Evolutionary conservation across 1,140 invertebrate genomes (phyloP), one percentile per base, ranked within the genome.

Genomic region (Aphelinus atriplicis): DNA sequence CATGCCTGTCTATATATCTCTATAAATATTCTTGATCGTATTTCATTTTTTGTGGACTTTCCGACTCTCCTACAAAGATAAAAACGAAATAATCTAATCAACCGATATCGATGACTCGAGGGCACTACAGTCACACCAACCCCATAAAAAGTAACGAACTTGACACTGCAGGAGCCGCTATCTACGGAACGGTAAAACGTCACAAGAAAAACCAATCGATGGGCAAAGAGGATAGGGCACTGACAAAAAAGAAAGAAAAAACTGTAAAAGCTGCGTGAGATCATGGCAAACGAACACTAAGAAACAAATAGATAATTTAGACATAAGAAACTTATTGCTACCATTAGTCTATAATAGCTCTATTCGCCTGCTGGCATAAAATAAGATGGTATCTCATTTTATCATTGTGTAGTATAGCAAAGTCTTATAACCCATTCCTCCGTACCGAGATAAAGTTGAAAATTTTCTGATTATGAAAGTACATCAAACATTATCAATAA

Each of bases 141-240:
- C 51, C 45, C 65, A 26, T 75, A 75, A 75, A 74, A 75, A 69
- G 73, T 75, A 75, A 75, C 60, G 73, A 69, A 75, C 65, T 69
- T 75, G 73, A 75, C 60, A 75, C 72, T 50, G 51, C 42, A 3
- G 51, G 26, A 55, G 26, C 45, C 10, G 26, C 51, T 57, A 62
- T 62, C 48, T 57, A 47, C 2, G 45, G 61, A 50, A 48, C 45
- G 1, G 26, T 2, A 53, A 56, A 47, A 3, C n/a, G 26, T 45
- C 7, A n/a, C 50, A 26, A 7, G 53, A 10, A 43, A 26, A 26
- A 4, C 10, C 26, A 26, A 55, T 2, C 45, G 47, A 55, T 57
- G 45, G 2, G 43, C 56, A 43, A 46, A 50, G 42, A 47, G 75
- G n/a, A 65, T 63, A 60, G 56, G 7, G 61, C 10, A 42, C 7